Conservation (phyloP, 2,888 invertebrate species). For the Idaea straminata region DNA sequence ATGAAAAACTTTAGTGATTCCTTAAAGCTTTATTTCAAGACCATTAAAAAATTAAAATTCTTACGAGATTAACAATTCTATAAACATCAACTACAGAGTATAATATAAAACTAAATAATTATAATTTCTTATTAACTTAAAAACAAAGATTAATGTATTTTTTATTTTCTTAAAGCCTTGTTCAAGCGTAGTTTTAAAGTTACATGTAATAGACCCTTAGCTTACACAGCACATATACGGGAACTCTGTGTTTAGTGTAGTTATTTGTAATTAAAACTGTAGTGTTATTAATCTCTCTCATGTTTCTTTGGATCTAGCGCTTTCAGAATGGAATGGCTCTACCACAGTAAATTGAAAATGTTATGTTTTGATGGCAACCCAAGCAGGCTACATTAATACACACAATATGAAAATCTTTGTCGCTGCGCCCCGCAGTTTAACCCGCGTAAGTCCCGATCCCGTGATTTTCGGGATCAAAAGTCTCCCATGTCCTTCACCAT, state of each 20-base stretch:
- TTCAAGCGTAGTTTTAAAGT: neutral
- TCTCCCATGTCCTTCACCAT: too few species aligned
- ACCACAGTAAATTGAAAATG: neutral
- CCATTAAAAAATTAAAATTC: too few species aligned
- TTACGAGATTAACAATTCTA: too few species aligned
- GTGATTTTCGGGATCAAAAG: too few species aligned
- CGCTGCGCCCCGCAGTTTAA: too few species aligned
- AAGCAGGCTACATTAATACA: neutral
- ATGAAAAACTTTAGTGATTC: too few species aligned
- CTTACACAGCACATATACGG: neutral
- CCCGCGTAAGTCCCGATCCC: too few species aligned
- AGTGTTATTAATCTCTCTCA: neutral
- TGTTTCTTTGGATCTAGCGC: neutral
- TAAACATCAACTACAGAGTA: too few species aligned
- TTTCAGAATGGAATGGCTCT: neutral
- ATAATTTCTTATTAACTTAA: neutral
- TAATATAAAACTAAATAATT: too few species aligned
- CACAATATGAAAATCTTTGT: too few species aligned
- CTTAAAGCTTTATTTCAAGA: too few species aligned
- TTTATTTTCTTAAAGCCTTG: neutral
- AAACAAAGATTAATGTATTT: neutral
- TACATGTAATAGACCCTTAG: neutral
- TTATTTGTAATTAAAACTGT: neutral
- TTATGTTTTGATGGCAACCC: neutral
- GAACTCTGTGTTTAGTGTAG: neutral